A percentile compares a stretch with the other conserved stretches of the same genome.
Evolutionary conservation across 2,888 invertebrate genomes (phyloP).

Genomic region (Nebria brevicollis): DNA sequence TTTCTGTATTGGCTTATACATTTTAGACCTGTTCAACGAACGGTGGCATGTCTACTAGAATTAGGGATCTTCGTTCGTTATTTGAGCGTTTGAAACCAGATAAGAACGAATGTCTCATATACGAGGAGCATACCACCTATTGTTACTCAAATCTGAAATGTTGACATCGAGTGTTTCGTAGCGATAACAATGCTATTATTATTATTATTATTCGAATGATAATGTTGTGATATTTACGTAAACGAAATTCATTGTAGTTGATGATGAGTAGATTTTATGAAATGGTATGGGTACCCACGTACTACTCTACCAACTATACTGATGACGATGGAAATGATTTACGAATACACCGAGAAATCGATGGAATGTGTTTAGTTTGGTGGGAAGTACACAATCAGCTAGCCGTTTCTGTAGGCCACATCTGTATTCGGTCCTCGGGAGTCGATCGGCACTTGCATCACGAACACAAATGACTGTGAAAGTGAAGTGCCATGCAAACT

Average conservation of each 20-base stretch:
- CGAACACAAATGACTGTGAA: background rate
- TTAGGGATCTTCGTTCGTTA: background rate
- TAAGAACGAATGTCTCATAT: slow-evolving; percentile 3
- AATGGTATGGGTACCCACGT: slow-evolving; percentile 2
- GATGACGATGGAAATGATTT: slow-evolving; percentile 5
- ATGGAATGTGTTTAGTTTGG: slow-evolving; percentile 52
- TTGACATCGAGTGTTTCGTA: slow-evolving; percentile 20
- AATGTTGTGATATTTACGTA: background rate
- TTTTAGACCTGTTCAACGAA: background rate
- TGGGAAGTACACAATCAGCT: slow-evolving; percentile 69
- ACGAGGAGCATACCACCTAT: background rate
- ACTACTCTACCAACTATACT: background rate
- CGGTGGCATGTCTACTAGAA: background rate
- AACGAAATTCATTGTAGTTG: background rate
- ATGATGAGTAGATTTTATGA: background rate
- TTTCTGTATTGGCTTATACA: background rate
- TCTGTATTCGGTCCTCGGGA: slow-evolving; percentile 62
- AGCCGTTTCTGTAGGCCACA: slow-evolving; percentile 77
- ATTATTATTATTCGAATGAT: background rate
- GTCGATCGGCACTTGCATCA: slow-evolving; percentile 55
- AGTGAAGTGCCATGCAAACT: background rate
- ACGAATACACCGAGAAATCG: background rate
- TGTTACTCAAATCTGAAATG: slow-evolving; percentile 19
- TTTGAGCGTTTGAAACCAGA: background rate
- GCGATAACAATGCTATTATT: slow-evolving; percentile 11